Percentiles rank a stretch among this genome's conserved stretches.
Evolutionary conservation across 2,797 vertebrate genomes (phyloP).

Genomic region (Enteromius afrohamiltoni): DNA sequence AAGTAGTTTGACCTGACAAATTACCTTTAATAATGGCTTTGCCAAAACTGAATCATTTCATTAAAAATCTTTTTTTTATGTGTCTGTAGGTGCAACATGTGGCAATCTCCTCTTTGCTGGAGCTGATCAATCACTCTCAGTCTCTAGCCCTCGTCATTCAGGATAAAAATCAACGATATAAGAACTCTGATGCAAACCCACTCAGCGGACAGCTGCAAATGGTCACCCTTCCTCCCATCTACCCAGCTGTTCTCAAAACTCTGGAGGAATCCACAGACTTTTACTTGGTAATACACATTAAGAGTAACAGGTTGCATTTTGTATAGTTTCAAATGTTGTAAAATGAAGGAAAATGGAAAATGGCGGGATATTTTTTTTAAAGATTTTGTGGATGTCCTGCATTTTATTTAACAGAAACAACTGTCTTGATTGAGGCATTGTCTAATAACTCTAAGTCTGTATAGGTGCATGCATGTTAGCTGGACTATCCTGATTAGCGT

Average conservation of each 20-base stretch:
- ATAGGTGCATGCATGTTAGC: not conserved
- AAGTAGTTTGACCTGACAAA: not conserved
- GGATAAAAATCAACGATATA: conserved; percentile 90
- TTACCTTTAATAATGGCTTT: not conserved
- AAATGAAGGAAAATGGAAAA: not conserved
- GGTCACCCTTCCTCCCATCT: conserved; percentile 92
- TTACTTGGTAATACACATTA: conserved; percentile 82
- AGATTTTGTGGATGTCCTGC: not conserved
- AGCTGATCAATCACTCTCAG: conserved; percentile 94
- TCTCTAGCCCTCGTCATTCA: conserved; percentile 93
- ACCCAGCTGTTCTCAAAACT: conserved; percentile 80
- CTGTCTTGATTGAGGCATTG: not conserved
- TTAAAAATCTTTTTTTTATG: not conserved
- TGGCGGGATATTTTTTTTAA: not conserved
- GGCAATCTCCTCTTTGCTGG: conserved; percentile 89
- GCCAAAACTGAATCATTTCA: not conserved
- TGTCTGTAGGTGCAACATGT: conserved; percentile 82
- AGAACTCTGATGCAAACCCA: conserved; percentile 81
- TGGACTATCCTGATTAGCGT: not conserved
- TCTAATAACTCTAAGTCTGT: not conserved
- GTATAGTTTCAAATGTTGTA: not conserved
- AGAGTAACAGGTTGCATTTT: not conserved
- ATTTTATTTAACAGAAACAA: not conserved
- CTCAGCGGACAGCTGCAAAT: conserved; percentile 91
- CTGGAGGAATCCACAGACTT: conserved; percentile 91